Conservation (phyloP, 2,797 vertebrate species). For the Gymnothorax javanicus region DNA sequence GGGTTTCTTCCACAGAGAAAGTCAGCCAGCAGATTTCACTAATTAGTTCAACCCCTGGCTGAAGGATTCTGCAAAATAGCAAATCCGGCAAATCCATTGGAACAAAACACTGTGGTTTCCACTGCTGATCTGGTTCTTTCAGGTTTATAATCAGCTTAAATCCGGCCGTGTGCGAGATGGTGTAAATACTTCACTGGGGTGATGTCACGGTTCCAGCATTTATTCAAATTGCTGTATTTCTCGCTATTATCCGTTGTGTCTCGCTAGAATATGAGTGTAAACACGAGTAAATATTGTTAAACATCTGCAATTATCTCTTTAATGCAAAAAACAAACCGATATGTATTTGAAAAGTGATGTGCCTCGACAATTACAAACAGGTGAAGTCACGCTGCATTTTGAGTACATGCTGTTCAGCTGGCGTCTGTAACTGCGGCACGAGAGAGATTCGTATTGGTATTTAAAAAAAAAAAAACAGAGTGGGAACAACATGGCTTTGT, state of each 20-base stretch:
- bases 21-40: not conserved
- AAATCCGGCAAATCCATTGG: not conserved
- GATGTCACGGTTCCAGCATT: constrained; percentile 61
- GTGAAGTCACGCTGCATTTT: not conserved
- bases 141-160: not conserved
- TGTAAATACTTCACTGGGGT: constrained; percentile 61
- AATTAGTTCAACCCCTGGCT: not conserved
- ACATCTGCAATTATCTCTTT: not conserved
- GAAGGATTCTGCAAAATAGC: not conserved
- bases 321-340: not conserved
- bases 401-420: not conserved
- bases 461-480: not conserved
- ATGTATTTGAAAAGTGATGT: not conserved
- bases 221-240: constrained; percentile 64
- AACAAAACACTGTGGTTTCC: not conserved
- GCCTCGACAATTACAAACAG: not conserved
- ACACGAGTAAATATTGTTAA: not conserved
- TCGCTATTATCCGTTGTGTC: constrained; percentile 53
- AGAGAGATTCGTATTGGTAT: not conserved
- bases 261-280: not conserved
- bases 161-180: not conserved
- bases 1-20: not conserved
- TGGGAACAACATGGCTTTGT: not conserved
- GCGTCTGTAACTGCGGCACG: not conserved
- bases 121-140: not conserved